Evolutionary conservation across 2,113 vertebrate genomes (phyloP), one percentile per base, ranked within the genome.

Genomic region (Mugil cephalus): DNA sequence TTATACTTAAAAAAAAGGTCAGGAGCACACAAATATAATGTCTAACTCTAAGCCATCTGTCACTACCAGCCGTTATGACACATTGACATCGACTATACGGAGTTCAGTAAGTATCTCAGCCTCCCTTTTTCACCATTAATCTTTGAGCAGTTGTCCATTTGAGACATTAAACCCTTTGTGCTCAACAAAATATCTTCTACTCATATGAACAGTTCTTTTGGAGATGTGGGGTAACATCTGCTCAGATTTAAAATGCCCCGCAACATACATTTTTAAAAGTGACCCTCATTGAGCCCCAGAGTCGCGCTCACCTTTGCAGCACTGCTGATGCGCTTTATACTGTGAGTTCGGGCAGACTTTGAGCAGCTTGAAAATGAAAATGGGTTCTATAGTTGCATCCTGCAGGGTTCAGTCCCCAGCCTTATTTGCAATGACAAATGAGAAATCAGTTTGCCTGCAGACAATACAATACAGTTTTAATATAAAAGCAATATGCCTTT

Each of bases 181-280:
- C 53, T 74, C 17, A 30, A 76, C 59, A 46, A 74, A 72, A 76
- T 11, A 42, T 15, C 45, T 50, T 61, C 7, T 40, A 14, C 36
- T 72, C 52, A 52, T 68, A 79, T 38, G 46, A 82, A 70, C 39
- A 56, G 65, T n/a, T n/a, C 73, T 54, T 77, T 34, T 70, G 43
- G 68, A 48, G 64, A 71, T 68, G 35, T 81, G 74, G 77, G 73
- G 51, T 70, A 73, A 70, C 71, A 56, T 40, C 68, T 69, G 47
- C 48, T 68, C 63, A 58, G 59, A 79, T 64, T 71, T 53, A 53
- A 67, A 80, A 69, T 60, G 69, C 58, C 35, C 12, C 39, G 40
- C 50, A 59, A 53, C 58, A 80, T 75, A 55, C 36, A 71, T 82
- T 65, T 74, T 79, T 75, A 65, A 61, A 59, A 43, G 21, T 53